phyloP scores from a whole-genome alignment of 2,888 invertebrate genomes.

The Chymomyza amoena region DNA sequence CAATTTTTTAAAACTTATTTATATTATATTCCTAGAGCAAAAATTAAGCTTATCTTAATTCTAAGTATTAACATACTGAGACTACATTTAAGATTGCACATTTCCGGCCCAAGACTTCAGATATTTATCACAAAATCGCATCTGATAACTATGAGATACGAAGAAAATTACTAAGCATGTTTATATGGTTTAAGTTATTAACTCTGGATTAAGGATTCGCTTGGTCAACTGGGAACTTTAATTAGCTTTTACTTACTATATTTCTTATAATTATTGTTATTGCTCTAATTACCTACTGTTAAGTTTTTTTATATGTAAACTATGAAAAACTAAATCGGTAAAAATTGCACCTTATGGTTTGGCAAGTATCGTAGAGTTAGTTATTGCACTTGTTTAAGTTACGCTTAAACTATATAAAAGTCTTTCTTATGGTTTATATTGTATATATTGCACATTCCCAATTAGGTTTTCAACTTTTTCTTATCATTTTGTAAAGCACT shows the following conservation, averaged over 20 bases:
- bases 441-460: slow-evolving; percentile 51
- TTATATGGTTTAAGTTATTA: neutral
- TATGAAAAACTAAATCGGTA: slow-evolving; percentile 29
- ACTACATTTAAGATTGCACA: slow-evolving; percentile 75
- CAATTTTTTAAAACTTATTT: neutral
- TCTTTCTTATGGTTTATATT: slow-evolving; percentile 36
- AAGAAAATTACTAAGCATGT: slow-evolving; percentile 15
- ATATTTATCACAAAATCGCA: slow-evolving; percentile 78
- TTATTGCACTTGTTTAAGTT: slow-evolving; percentile 56
- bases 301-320: neutral
- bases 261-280: neutral
- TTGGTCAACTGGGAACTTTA: neutral
- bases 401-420: slow-evolving; percentile 32
- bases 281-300: neutral
- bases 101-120: slow-evolving; percentile 78
- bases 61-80: slow-evolving; percentile 32
- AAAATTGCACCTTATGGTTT: slow-evolving; percentile 64
- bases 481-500: slow-evolving; percentile 88
- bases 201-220: slow-evolving; percentile 8
- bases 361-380: slow-evolving; percentile 57
- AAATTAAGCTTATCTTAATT: neutral
- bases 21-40: neutral
- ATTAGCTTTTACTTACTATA: neutral
- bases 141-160: slow-evolving; percentile 51
- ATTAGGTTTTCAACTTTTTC: slow-evolving; percentile 77